Base-by-base conservation (phyloP, 2,888 invertebrate genomes). In the Melinopterus prodromus region DNA sequence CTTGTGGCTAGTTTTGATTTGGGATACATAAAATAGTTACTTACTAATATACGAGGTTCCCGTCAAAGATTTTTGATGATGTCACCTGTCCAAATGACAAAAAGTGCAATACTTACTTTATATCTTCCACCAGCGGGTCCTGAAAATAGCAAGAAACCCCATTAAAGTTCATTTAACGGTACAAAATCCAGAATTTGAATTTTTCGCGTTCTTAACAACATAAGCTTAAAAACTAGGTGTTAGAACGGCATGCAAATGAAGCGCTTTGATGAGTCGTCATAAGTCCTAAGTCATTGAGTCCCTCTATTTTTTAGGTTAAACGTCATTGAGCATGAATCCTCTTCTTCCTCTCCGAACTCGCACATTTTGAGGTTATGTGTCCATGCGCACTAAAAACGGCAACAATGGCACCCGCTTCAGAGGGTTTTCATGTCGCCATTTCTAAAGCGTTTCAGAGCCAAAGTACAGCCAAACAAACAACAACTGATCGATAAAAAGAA, bases 371-470 rank as follows among this genome's bases (percentile, higher is more conserved):
- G 53, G 53, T 53, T 53, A 53, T 53, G 53, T 53, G 53, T 53
- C 53, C 76, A 78, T 78, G 77, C 81, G 82, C 82, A 76, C 81
- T 82, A 84, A 82, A 83, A 83, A 84, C 80, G 81, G 82, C 83
- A 83, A 82, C 53, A 53, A 12, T 53, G 53, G 53, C 53, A 53
- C 53, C 53, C 82, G 85, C 80, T 81, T 79, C 81, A 81, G 77
- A 81, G 81, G 83, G 84, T 82, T 82, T 84, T 82, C 77, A 53
- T 53, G 75, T 83, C 80, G 82, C 80, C 83, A 81, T 80, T 83
- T 83, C 81, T 83, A 82, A 82, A 83, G 82, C 82, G 81, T 70
- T 72, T 53, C 53, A 53, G 53, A 53, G 53, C 53, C 53, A 53
- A 53, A 12, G 77, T 53, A 37, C 70, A 77, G 80, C 77, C 69